Percentiles rank a stretch among this genome's conserved stretches.
phyloP scores from a whole-genome alignment of 2,113 vertebrate genomes.

The Oceanites oceanicus region DNA sequence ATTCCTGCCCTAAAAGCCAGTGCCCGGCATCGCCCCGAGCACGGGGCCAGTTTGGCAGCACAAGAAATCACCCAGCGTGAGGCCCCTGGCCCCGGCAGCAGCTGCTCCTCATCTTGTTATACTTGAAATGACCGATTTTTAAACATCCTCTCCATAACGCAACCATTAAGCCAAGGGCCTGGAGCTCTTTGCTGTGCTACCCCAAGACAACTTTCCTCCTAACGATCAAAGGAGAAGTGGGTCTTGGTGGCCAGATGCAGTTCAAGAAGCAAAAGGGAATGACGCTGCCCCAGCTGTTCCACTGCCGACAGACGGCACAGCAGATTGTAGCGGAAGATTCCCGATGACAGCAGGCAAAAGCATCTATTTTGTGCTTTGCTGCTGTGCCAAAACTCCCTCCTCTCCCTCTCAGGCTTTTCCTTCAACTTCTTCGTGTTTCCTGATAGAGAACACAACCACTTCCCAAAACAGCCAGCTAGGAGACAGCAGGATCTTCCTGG shows the following conservation, averaged over 20 bases:
- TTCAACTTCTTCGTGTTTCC: background rate
- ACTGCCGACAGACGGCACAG: conserved; percentile 43
- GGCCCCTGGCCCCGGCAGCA: fast-evolving
- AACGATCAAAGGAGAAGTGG: fast-evolving
- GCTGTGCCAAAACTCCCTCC: conserved; percentile 26
- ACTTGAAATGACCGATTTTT: background rate
- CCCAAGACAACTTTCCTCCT: background rate
- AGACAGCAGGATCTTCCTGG: background rate
- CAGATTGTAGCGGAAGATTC: conserved; percentile 31
- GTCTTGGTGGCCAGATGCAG: conserved; percentile 6
- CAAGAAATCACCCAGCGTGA: fast-evolving
- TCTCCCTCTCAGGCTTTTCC: background rate
- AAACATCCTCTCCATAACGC: background rate
- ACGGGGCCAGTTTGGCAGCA: background rate
- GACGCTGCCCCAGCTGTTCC: background rate
- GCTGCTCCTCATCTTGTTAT: background rate
- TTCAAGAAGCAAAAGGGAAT: background rate
- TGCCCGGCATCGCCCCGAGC: fast-evolving
- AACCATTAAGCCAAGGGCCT: fast-evolving
- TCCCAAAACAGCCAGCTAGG: background rate
- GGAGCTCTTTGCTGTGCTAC: background rate
- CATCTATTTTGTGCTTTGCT: background rate
- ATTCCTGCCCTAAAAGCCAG: background rate
- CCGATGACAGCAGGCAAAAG: background rate
- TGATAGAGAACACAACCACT: background rate